Evolutionary conservation across 2,888 invertebrate genomes (phyloP).

Genomic region (Ennomos quercinarius): DNA sequence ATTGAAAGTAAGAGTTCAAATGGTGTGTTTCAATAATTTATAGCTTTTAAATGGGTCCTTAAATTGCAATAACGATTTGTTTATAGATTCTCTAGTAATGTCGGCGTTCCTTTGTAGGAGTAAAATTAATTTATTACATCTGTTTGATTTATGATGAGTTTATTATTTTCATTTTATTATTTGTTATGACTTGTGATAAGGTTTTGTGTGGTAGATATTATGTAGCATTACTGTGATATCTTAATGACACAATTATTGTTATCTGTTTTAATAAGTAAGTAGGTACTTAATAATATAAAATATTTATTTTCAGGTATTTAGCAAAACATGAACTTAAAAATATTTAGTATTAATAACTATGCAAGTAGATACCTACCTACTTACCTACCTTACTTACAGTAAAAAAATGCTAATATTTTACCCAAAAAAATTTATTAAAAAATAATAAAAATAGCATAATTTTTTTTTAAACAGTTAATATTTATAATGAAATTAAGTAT

Average conservation of each 20-base stretch:
- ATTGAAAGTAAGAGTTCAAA: slow-evolving; percentile 41
- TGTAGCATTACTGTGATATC: slow-evolving; percentile 11
- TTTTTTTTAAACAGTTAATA: too few species aligned
- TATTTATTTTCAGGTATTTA: too few species aligned
- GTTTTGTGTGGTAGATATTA: slow-evolving; percentile 29
- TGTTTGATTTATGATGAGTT: slow-evolving; percentile 47
- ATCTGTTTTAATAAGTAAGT: too few species aligned
- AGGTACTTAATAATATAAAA: too few species aligned
- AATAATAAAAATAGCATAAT: too few species aligned
- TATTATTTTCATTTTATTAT: slow-evolving; percentile 56
- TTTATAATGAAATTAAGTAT: too few species aligned
- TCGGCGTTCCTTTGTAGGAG: slow-evolving; percentile 65
- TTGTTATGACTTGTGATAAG: slow-evolving; percentile 48
- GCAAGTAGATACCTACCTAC: too few species aligned
- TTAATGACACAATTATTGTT: not conserved
- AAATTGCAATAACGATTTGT: slow-evolving; percentile 85
- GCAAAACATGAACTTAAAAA: too few species aligned
- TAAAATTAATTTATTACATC: slow-evolving; percentile 65
- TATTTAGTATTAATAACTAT: too few species aligned
- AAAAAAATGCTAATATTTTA: too few species aligned
- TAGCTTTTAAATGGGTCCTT: slow-evolving; percentile 84
- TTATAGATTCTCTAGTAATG: slow-evolving; percentile 68
- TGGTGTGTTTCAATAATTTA: slow-evolving; percentile 59
- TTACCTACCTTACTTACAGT: too few species aligned
- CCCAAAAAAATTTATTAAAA: too few species aligned